Percentiles rank a stretch among this genome's conserved stretches.
Evolutionary conservation across 2,888 invertebrate species (phyloP).

Genomic region (Meta bourneti): DNA sequence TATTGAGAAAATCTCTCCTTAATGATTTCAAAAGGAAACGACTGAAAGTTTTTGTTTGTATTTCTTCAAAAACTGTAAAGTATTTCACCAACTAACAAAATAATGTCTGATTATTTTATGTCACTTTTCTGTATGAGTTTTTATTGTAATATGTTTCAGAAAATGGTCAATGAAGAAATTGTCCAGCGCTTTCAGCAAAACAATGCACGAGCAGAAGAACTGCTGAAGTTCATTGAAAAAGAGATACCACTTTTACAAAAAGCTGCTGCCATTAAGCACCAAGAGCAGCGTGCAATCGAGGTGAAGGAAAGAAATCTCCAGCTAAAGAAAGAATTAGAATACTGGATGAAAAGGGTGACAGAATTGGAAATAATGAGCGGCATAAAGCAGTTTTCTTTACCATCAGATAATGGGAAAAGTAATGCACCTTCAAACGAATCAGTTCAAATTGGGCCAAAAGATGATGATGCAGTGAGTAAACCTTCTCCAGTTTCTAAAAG

Average conservation of each 20-base stretch:
- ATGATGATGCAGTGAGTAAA: neutral
- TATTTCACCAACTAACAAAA: neutral
- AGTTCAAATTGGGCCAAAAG: neutral
- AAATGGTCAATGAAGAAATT: slow-evolving; percentile 57
- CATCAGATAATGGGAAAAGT: neutral
- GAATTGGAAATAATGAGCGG: slow-evolving; percentile 56
- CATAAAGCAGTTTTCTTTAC: slow-evolving; percentile 57
- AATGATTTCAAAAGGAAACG: too few relatives aligned
- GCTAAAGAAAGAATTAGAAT: slow-evolving; percentile 63
- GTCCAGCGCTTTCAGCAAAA: slow-evolving; percentile 54
- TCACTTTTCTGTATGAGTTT: neutral
- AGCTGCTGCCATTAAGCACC: slow-evolving; percentile 12
- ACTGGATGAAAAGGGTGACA: slow-evolving; percentile 60
- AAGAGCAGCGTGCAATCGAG: slow-evolving; percentile 13
- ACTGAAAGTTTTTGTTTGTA: too few relatives aligned
- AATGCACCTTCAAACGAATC: neutral
- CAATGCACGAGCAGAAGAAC: slow-evolving; percentile 58
- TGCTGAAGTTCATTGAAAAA: slow-evolving; percentile 52
- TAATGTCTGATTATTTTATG: neutral
- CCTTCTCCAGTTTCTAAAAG: neutral
- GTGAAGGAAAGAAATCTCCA: slow-evolving; percentile 56
- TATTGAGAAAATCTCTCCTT: too few relatives aligned
- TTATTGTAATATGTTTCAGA: slow-evolving; percentile 28
- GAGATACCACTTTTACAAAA: slow-evolving; percentile 44
- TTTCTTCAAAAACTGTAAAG: too few relatives aligned